phyloP scores from a whole-genome alignment of 2,797 vertebrate genomes.

The Psittacula derbiana region DNA sequence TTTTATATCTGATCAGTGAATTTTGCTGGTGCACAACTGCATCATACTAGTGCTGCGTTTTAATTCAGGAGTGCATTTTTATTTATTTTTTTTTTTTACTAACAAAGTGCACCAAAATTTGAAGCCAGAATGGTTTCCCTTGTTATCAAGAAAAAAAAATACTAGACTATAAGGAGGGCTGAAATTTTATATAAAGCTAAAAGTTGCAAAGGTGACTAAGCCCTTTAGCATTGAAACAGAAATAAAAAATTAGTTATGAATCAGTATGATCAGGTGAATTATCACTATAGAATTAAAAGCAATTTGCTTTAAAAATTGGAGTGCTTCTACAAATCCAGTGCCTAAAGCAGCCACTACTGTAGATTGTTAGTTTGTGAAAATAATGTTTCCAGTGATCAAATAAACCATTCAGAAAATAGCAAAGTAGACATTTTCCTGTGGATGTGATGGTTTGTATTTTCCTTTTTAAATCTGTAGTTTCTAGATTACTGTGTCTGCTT shows the following conservation, averaged over 20 bases:
- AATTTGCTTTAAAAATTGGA: slow-evolving; percentile 61
- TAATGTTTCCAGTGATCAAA: slow-evolving; percentile 54
- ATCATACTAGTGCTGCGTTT: slow-evolving; percentile 17
- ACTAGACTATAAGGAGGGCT: not conserved
- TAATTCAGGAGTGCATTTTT: slow-evolving; percentile 21
- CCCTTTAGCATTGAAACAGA: slow-evolving; percentile 8
- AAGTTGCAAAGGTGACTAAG: slow-evolving; percentile 14
- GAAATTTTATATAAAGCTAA: slow-evolving; percentile 8
- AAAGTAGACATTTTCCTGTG: slow-evolving; percentile 48
- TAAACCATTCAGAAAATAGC: slow-evolving; percentile 45
- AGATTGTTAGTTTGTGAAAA: slow-evolving; percentile 58
- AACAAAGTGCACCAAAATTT: slow-evolving; percentile 15
- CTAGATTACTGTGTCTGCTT: slow-evolving; percentile 63
- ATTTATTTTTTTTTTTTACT: not conserved
- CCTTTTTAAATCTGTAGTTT: slow-evolving; percentile 50
- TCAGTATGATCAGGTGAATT: not conserved
- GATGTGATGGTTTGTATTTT: slow-evolving; percentile 56
- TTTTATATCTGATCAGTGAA: slow-evolving; percentile 3
- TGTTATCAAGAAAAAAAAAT: not conserved
- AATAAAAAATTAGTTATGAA: not conserved
- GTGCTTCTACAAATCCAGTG: slow-evolving; percentile 69
- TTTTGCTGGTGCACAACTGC: slow-evolving; percentile 24
- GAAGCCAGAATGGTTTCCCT: slow-evolving; percentile 15
- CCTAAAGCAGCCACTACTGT: slow-evolving; percentile 58
- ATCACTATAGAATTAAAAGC: slow-evolving; percentile 17